Evolutionary conservation across 2,797 vertebrate species (phyloP).

Genomic region (Mallotus villosus): DNA sequence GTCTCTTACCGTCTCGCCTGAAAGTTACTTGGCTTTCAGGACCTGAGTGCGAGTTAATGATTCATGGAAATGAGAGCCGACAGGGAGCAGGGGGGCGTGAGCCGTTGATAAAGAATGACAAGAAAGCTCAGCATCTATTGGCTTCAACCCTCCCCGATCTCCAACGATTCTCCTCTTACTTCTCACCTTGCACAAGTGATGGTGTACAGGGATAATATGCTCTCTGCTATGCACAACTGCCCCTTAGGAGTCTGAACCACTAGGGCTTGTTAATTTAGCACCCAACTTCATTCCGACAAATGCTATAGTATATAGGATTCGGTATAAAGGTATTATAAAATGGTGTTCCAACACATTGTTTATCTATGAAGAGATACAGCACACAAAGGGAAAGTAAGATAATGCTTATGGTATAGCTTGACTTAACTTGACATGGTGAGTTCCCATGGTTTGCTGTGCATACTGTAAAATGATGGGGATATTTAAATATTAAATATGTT

Average conservation of each 20-base stretch:
- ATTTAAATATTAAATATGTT: no score
- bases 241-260: not conserved
- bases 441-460: not conserved
- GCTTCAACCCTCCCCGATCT: constrained; percentile 15
- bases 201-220: not conserved
- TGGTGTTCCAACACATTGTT: not conserved
- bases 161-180: constrained; percentile 10
- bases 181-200: constrained; percentile 35
- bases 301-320: not conserved
- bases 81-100: constrained; percentile 10
- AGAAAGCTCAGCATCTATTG: constrained; percentile 31
- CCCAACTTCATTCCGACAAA: not conserved
- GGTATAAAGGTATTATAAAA: not conserved
- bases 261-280: constrained; percentile 32
- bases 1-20: constrained; percentile 17
- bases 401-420: not conserved
- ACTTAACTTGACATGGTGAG: constrained; percentile 2
- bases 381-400: not conserved
- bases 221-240: not conserved
- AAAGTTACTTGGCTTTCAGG: constrained; percentile 26
- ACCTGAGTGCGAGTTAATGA: constrained; percentile 23
- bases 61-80: constrained; percentile 27
- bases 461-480: not conserved
- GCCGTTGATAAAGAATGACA: constrained; percentile 52
- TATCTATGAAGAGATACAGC: not conserved